phyloP scores from a whole-genome alignment of 2,113 vertebrate species.

The Oophaga pumilio region DNA sequence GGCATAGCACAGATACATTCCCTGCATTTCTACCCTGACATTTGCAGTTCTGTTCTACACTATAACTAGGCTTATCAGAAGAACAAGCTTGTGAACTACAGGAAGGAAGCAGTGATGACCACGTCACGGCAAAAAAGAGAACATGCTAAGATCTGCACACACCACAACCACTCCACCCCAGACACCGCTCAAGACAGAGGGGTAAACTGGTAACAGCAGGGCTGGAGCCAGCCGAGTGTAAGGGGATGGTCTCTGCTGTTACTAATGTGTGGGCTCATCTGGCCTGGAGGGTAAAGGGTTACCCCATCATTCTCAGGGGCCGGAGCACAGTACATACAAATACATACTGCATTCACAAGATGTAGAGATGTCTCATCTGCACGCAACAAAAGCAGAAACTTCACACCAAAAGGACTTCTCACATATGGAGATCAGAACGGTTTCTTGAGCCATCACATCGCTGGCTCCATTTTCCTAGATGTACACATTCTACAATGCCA shows the following conservation, averaged over 20 bases:
- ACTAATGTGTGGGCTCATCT: not conserved
- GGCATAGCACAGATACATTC: not conserved
- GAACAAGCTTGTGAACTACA: conserved; percentile 71
- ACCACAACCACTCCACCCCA: conserved; percentile 66
- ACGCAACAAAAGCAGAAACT: not conserved
- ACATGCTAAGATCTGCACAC: conserved; percentile 74
- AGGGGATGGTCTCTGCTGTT: not conserved
- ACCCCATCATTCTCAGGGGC: not conserved
- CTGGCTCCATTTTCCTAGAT: no score
- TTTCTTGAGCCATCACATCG: no score
- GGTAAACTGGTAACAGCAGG: conserved; percentile 66
- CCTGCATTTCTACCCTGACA: conserved; percentile 12
- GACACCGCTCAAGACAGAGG: conserved; percentile 64
- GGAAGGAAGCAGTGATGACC: conserved; percentile 83
- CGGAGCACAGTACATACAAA: not conserved
- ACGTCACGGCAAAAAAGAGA: conserved; percentile 80
- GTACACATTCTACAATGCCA: no score
- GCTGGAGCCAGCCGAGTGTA: not conserved
- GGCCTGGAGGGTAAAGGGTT: not conserved
- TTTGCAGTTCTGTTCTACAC: conserved; percentile 57
- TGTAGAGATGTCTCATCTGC: not conserved
- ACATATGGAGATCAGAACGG: not conserved
- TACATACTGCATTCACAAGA: not conserved
- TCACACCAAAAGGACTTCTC: not conserved
- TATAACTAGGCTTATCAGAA: conserved; percentile 76